Conservation (phyloP, 2,113 vertebrate genomes). For the Acinonyx jubatus region DNA sequence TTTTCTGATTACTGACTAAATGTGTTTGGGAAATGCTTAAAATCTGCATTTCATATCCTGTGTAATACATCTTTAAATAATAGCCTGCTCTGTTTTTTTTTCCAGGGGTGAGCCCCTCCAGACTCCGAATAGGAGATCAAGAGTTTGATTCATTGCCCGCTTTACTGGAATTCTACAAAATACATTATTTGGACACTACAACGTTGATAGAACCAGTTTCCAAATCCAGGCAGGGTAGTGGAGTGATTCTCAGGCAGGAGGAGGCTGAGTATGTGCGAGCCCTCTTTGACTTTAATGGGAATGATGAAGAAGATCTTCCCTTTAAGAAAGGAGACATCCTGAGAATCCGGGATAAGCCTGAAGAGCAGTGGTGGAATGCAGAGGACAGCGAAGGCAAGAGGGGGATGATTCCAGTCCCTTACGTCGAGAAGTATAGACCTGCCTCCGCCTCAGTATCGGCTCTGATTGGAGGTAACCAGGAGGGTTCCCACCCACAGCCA, state of each 20-base stretch:
- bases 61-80: constrained; percentile 72
- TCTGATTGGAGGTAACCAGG: constrained; percentile 93
- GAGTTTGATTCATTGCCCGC: constrained; percentile 97
- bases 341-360: constrained; percentile 96
- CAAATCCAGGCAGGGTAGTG: constrained; percentile 92
- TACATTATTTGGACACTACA: constrained; percentile 99
- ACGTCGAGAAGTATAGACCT: constrained; percentile 97
- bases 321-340: constrained; percentile 98
- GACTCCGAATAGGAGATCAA: constrained; percentile 98
- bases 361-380: constrained; percentile 99
- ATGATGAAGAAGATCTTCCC: constrained; percentile 98
- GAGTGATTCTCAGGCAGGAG: constrained; percentile 91
- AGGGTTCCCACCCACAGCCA: constrained; percentile 91
- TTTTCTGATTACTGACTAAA: not conserved
- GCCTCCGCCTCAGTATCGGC: constrained; percentile 89
- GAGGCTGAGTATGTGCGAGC: constrained; percentile 95
- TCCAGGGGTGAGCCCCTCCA: constrained; percentile 89
- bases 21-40: not conserved
- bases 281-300: constrained; percentile 98
- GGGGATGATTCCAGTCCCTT: constrained; percentile 99
- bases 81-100: constrained; percentile 69
- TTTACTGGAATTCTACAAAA: constrained; percentile 99
- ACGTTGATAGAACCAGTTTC: constrained; percentile 98
- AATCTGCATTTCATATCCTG: constrained; percentile 5
- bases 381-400: constrained; percentile 95